Base-by-base conservation (phyloP, 2,113 vertebrate genomes). In the Pungitius pungitius region DNA sequence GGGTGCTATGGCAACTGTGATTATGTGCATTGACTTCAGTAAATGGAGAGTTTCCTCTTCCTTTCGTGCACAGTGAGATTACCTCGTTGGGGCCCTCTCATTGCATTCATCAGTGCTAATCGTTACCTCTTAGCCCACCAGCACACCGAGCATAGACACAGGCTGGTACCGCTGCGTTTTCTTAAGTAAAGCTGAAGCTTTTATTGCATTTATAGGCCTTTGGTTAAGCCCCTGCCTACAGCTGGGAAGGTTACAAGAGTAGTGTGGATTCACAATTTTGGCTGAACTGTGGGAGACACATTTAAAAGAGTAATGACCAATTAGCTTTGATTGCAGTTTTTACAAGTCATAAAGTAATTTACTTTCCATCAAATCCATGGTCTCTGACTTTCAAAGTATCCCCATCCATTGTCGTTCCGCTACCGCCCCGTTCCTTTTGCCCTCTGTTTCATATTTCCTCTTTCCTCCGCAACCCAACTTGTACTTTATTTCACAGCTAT, bases 401-500 rank as follows among this genome's bases (percentile, higher is more conserved):
- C 56, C 60, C 2, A 11, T 75, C 27, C 20, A 12, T 15, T 4
- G 11, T 57, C 11, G 49, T 72, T 62, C 67, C n/a, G 0, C 67
- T n/a, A 12, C 43, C 26, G 20, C 65, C 58, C 47, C 26, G 67
- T 74, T 72, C 71, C 65, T 64, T 69, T 79, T 68, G 22, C 63
- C 58, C 68, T 65, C 78, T 42, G 58, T 82, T 78, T 87, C 79
- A 56, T 77, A 43, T 83, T 79, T 65, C 77, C 65, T 70, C 78
- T 63, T 72, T 62, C 69, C 78, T 80, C 72, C 64, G 75, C 69
- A 77, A 75, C 57, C 85, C 73, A 84, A 90, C 87, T 89, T 88
- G 81, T 86, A 71, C 88, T 91, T 90, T 92, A 91, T 92, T 90
- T 92, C 91, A 92, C 88, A 91, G 89, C 86, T 91, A 87, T 91